These are phyloP conservation scores for Bagarius yarrelli DNA, from an alignment of 2,113 vertebrate species.

Conservation along the genomic window DNA sequence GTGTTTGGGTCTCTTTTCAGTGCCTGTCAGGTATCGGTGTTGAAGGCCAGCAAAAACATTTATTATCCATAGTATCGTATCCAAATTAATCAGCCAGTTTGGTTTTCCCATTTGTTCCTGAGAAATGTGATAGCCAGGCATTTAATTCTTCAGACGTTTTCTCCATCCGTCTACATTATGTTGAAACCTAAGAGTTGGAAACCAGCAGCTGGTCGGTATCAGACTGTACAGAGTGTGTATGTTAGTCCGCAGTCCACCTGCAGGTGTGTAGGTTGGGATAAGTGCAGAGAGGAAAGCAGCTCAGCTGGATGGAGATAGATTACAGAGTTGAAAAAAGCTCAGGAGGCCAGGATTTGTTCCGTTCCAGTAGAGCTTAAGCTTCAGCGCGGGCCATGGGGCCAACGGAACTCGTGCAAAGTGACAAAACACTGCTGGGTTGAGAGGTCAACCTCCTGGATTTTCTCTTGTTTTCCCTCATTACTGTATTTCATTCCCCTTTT, in stretches of 20 bases:
- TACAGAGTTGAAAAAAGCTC: constrained; percentile 46
- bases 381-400: constrained; percentile 24
- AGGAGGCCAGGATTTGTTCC: constrained; percentile 53
- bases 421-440: constrained; percentile 40
- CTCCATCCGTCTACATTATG: not conserved
- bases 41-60: not conserved
- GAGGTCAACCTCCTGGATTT: constrained; percentile 41
- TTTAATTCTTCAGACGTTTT: not conserved
- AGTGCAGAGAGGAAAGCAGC: constrained; percentile 40
- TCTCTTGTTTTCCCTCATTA: constrained; percentile 18
- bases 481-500: constrained; percentile 6
- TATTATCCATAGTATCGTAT: not conserved
- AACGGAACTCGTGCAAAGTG: constrained; percentile 34
- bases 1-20: not conserved
- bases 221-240: constrained; percentile 30
- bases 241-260: constrained; percentile 23
- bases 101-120: not conserved
- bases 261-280: constrained; percentile 43
- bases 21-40: not conserved
- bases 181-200: not conserved
- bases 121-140: not conserved
- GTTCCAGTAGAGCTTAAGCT: constrained; percentile 52
- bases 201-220: constrained; percentile 28
- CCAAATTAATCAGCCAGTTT: not conserved
- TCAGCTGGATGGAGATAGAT: constrained; percentile 52